A percentile compares a stretch with the other conserved stretches of the same genome.
phyloP scores from a whole-genome alignment of 1,140 invertebrate genomes.

The Magallana gigas region DNA sequence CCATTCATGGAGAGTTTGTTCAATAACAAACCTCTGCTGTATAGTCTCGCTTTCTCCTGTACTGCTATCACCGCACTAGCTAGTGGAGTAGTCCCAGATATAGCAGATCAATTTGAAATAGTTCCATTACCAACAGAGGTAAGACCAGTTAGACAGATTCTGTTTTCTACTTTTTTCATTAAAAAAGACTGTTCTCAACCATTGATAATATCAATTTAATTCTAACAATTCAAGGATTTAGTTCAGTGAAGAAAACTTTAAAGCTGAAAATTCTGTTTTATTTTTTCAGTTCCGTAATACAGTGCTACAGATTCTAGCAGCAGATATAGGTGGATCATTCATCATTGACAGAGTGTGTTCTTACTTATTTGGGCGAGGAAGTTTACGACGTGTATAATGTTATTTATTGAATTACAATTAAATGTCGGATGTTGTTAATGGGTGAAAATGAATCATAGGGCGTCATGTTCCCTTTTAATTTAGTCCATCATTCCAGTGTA shows the following conservation, averaged over 20 bases:
- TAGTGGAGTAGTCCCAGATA: slow-evolving; percentile 78
- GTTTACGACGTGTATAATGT: slow-evolving; percentile 24
- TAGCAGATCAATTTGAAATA: slow-evolving; percentile 79
- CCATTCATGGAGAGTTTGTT: slow-evolving; percentile 98
- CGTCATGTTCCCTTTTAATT: no score
- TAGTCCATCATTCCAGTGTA: no score
- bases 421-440: not conserved
- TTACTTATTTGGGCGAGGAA: slow-evolving; percentile 22
- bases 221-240: no score
- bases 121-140: slow-evolving; percentile 79
- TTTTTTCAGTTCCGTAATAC: slow-evolving; percentile 90
- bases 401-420: slow-evolving; percentile 22
- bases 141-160: slow-evolving; percentile 36
- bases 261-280: slow-evolving; percentile 68
- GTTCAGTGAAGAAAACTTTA: no score
- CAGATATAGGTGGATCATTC: slow-evolving; percentile 91
- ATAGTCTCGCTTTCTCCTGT: slow-evolving; percentile 86
- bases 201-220: no score
- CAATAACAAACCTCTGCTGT: slow-evolving; percentile 95
- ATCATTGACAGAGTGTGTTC: slow-evolving; percentile 83
- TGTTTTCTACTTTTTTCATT: no score
- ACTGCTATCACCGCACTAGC: slow-evolving; percentile 77
- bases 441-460: not conserved
- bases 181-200: no score
- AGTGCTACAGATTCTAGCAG: slow-evolving; percentile 88